phyloP scores from a whole-genome alignment of 2,797 vertebrate species.

The Zonotrichia albicollis region DNA sequence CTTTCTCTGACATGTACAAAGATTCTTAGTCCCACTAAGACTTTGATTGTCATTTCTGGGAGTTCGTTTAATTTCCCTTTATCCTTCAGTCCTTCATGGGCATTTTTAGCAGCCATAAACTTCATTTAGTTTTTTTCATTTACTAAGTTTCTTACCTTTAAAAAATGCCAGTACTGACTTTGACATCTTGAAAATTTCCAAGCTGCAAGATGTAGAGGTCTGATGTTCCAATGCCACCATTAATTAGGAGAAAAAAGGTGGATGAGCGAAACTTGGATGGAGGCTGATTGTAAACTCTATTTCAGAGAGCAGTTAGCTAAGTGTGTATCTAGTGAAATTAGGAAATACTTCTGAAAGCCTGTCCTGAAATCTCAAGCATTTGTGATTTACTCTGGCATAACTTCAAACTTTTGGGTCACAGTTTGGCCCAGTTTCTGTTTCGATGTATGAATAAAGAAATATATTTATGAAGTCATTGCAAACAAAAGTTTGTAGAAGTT shows the following conservation, averaged over 20 bases:
- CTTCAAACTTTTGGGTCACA: not conserved
- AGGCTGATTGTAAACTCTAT: not conserved
- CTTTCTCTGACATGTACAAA: not conserved
- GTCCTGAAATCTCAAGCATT: not conserved
- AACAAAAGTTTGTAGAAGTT: not conserved
- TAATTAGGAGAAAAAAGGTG: not conserved
- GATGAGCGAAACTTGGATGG: not conserved
- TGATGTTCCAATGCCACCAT: not conserved
- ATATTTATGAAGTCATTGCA: not conserved
- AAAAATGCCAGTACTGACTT: not conserved
- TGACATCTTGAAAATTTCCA: not conserved
- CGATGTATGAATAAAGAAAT: not conserved
- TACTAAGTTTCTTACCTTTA: not conserved
- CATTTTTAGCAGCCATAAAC: not conserved
- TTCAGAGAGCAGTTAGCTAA: not conserved
- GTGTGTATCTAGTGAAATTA: not conserved
- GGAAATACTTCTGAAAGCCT: not conserved
- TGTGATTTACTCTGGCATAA: not conserved
- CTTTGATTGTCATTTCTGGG: not conserved
- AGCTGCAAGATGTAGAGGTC: not conserved
- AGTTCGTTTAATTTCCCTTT: not conserved
- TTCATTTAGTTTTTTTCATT: not conserved
- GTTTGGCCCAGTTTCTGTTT: not conserved
- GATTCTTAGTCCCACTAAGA: not conserved
- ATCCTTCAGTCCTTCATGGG: not conserved